Conservation (phyloP, 2,113 vertebrate genomes). For the Pelecanus crispus region DNA sequence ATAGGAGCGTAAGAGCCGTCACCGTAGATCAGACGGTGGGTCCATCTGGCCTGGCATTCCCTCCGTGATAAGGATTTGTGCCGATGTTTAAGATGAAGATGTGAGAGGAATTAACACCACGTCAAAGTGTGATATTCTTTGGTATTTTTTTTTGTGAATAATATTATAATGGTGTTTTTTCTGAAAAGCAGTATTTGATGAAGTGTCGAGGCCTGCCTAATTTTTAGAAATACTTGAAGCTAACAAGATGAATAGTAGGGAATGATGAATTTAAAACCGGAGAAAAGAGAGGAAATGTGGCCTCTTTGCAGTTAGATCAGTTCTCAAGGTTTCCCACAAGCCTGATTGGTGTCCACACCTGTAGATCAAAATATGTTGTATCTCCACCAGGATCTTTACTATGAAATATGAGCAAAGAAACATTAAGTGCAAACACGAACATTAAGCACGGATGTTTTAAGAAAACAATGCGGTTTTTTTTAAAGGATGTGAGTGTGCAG, state of each 20-base stretch:
- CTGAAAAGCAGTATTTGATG: background rate
- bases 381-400: background rate
- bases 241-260: background rate
- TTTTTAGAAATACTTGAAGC: background rate
- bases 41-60: background rate
- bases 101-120: background rate
- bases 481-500: background rate
- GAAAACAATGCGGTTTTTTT: background rate
- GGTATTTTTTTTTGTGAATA: background rate
- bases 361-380: background rate
- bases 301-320: background rate
- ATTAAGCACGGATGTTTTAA: background rate
- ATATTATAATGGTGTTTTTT: background rate
- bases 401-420: background rate
- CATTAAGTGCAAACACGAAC: background rate
- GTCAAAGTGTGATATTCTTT: rapidly evolving
- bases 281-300: background rate
- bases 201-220: background rate
- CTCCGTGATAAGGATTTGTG: background rate
- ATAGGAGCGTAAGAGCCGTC: background rate
- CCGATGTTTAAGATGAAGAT: background rate
- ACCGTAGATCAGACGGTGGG: rapidly evolving
- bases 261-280: background rate
- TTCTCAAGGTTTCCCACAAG: background rate
- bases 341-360: rapidly evolving